Evolutionary conservation across 23 tunicate genomes (phyloP).

Genomic region (Clavelina lepadiformis): DNA sequence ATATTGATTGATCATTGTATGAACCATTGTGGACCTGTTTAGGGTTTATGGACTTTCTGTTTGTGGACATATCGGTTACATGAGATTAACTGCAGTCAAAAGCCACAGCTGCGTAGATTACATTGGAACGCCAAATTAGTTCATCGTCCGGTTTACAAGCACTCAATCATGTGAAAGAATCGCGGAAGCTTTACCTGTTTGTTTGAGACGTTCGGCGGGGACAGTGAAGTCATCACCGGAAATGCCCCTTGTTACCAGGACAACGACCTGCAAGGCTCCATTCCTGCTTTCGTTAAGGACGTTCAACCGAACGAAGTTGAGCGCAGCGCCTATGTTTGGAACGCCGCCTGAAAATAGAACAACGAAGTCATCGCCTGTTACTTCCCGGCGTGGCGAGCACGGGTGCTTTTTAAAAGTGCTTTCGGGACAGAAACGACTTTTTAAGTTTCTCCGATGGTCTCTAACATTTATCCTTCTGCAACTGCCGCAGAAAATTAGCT

Average conservation of each 20-base stretch:
- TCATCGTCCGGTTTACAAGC: too few species aligned
- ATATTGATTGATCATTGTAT: too few species aligned
- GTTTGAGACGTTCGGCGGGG: background rate
- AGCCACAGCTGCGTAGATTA: too few species aligned
- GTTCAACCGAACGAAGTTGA: conserved; percentile 20
- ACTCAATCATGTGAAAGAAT: too few species aligned
- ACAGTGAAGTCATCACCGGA: conserved; percentile 36
- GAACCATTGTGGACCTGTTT: too few species aligned
- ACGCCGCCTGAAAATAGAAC: conserved; percentile 20
- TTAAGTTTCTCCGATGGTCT: too few species aligned
- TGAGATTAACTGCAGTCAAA: too few species aligned
- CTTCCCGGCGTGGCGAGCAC: background rate
- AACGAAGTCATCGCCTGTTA: background rate
- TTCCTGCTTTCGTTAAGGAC: conserved; percentile 33
- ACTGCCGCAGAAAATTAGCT: too few species aligned
- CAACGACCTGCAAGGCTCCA: conserved; percentile 38
- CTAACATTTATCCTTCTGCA: too few species aligned
- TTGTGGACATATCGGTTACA: too few species aligned
- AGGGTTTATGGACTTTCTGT: too few species aligned
- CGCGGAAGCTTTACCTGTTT: background rate
- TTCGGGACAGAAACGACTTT: background rate
- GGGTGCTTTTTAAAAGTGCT: background rate
- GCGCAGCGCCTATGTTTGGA: conserved; percentile 34
- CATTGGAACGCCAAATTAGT: too few species aligned
- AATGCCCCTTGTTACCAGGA: conserved; percentile 30